Percentiles rank a stretch among this genome's conserved stretches.
Evolutionary conservation across 1,140 invertebrate genomes (phyloP).

Genomic region (Papilio glaucus): DNA sequence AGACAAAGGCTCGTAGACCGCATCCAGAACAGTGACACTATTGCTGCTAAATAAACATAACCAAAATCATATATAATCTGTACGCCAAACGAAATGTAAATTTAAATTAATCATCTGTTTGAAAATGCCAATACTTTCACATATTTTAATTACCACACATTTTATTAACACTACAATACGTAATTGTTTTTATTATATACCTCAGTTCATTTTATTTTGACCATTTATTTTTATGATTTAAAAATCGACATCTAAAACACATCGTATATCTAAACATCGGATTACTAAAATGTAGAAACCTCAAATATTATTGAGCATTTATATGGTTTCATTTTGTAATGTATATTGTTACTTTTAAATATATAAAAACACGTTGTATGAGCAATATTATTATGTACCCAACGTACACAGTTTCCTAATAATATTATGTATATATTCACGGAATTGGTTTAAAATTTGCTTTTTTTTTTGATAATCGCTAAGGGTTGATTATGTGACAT

Average conservation of each 20-base stretch:
- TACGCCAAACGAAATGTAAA: not conserved
- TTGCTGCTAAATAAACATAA: not conserved
- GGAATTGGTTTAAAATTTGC: too few species aligned
- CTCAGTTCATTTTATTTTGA: conserved; percentile 74
- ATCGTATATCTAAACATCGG: conserved; percentile 44
- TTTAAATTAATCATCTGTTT: not conserved
- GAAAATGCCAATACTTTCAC: not conserved
- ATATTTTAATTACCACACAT: conserved; percentile 6
- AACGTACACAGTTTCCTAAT: not conserved
- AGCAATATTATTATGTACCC: not conserved
- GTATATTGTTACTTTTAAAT: conserved; percentile 27
- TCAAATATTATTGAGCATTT: conserved; percentile 45
- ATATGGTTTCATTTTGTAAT: conserved; percentile 17
- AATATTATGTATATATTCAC: not conserved
- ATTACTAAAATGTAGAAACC: conserved; percentile 47
- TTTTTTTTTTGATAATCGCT: too few species aligned
- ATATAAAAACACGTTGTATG: conserved; percentile 31
- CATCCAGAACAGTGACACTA: too few species aligned
- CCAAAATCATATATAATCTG: not conserved
- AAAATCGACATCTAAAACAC: conserved; percentile 50
- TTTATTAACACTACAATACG: conserved; percentile 44
- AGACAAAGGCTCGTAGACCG: too few species aligned
- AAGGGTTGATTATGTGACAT: not conserved
- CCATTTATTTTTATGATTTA: conserved; percentile 61
- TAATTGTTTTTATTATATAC: conserved; percentile 55